phyloP scores from a whole-genome alignment of 2,797 vertebrate genomes.

The Vespertilio murinus region DNA sequence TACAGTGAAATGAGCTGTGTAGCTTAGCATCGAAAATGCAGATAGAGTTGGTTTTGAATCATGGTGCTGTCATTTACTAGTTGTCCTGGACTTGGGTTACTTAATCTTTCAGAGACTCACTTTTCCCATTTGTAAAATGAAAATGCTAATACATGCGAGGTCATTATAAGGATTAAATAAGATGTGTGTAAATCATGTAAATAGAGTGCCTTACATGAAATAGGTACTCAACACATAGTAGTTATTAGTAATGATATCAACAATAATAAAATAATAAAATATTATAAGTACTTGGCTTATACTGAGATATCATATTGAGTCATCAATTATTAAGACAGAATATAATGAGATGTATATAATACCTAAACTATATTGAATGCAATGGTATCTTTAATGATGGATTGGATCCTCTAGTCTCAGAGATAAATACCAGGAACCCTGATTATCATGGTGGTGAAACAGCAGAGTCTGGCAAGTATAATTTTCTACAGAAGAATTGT shows the following conservation, averaged over 20 bases:
- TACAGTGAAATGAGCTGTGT: neutral
- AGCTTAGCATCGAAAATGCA: neutral
- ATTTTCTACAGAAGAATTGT: neutral
- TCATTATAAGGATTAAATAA: neutral
- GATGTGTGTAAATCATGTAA: neutral
- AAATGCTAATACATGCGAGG: neutral
- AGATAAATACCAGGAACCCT: neutral
- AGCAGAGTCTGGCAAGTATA: neutral
- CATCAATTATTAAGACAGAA: neutral
- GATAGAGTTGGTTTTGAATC: neutral
- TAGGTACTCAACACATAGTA: neutral
- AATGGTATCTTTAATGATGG: neutral
- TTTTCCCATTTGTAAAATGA: slow-evolving; percentile 23
- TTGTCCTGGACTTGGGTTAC: neutral
- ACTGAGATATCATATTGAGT: neutral
- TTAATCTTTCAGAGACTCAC: slow-evolving; percentile 37
- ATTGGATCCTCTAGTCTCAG: neutral
- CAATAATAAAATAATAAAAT: neutral
- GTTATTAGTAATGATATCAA: neutral
- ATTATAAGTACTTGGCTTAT: neutral
- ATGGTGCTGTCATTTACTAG: neutral
- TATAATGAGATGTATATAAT: neutral
- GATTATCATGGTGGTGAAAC: neutral
- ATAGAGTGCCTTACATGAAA: neutral
- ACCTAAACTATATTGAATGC: neutral